Conservation (phyloP, 2,797 vertebrate species). For the Poeciliopsis turneri region DNA sequence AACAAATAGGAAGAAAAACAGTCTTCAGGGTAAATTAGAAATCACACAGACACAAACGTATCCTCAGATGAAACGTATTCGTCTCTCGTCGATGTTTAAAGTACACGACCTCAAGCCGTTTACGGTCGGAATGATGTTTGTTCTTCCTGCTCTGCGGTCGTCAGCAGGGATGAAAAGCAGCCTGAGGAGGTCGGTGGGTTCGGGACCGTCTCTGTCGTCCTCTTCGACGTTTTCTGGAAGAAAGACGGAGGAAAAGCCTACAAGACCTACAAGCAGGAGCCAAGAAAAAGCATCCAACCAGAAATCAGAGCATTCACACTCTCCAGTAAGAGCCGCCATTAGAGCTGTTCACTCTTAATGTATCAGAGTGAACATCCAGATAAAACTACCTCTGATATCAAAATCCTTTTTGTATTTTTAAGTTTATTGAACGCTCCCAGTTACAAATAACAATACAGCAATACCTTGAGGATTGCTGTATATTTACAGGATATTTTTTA, state of each 20-base stretch:
- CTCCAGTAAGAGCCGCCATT: slow-evolving; percentile 30
- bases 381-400: background rate
- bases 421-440: no score
- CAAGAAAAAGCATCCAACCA: slow-evolving; percentile 29
- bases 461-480: no score
- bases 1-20: background rate
- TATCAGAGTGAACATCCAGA: background rate
- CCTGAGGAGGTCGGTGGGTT: slow-evolving; percentile 50
- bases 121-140: background rate
- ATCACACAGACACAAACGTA: background rate
- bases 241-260: slow-evolving; percentile 46
- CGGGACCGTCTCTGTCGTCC: slow-evolving; percentile 18
- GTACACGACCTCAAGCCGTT: background rate
- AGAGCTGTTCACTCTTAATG: background rate
- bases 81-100: background rate
- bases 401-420: no score
- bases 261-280: slow-evolving; percentile 19
- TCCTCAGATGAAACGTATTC: background rate
- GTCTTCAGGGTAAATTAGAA: background rate
- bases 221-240: slow-evolving; percentile 13
- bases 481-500: no score
- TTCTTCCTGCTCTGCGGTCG: background rate
- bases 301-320: slow-evolving; percentile 3
- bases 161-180: slow-evolving; percentile 67
- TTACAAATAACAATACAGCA: no score